Evolutionary conservation across 2,888 invertebrate genomes (phyloP).

Genomic region (Ametastegia equiseti): DNA sequence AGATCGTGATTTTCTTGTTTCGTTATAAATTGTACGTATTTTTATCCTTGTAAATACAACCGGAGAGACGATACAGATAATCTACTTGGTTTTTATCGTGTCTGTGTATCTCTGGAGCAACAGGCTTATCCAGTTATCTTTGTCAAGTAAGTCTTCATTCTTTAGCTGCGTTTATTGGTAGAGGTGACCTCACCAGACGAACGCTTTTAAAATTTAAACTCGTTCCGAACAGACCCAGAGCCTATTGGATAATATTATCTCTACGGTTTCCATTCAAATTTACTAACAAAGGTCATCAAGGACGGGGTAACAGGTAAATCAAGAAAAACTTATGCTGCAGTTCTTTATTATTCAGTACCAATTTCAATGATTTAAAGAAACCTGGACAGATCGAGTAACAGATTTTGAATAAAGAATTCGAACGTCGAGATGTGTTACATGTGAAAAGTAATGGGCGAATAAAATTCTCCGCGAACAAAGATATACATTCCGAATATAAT

Average conservation of each 20-base stretch:
- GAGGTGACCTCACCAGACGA: constrained; percentile 11
- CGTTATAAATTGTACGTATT: neutral
- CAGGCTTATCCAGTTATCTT: neutral
- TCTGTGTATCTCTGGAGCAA: neutral
- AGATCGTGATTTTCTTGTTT: neutral
- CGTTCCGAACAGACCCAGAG: neutral
- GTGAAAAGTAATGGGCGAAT: neutral
- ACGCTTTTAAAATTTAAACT: neutral
- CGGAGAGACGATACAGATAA: neutral
- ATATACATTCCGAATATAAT: neutral
- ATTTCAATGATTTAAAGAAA: neutral
- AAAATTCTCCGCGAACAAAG: neutral
- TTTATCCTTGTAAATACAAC: neutral
- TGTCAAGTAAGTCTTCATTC: neutral
- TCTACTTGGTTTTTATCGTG: neutral
- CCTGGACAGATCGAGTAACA: neutral
- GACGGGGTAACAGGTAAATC: neutral
- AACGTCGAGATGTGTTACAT: neutral
- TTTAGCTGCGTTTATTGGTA: neutral
- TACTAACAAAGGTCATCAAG: neutral
- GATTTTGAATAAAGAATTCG: neutral
- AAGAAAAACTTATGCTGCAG: neutral
- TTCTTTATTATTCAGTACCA: neutral
- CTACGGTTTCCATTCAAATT: neutral
- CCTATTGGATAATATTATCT: neutral